Base-by-base conservation (phyloP, 2,113 vertebrate genomes). In the Tetrax tetrax region DNA sequence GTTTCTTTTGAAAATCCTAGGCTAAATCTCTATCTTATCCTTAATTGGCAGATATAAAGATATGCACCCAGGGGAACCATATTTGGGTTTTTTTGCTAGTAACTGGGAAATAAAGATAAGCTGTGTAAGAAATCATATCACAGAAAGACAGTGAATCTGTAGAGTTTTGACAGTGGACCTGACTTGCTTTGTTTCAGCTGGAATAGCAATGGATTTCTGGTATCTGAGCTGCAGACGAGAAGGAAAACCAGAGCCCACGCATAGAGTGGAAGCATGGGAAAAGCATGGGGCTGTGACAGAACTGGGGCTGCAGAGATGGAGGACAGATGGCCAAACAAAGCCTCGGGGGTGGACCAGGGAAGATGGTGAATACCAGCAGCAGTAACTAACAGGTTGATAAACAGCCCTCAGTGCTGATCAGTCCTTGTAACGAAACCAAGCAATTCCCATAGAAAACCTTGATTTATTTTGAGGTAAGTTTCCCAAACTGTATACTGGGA, bases 171-270 rank as follows among this genome's bases (percentile, higher is more conserved):
- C 70, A 48, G 38, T 29, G 53, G 33, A 43, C 75, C 37, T 56
- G 51, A 82, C 14, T 66, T 81, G 63, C 27, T 89, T 77, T 79
- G 29, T 64, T 93, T 69, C 70, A 93, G 23, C 20, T 25, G 25
- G 21, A 63, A 64, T 12, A 74, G 56, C 43, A 74, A 63, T 38
- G 19, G 33, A 41, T 83, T 82, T 96, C 1, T 60, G 68, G 28
- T 37, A 83, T 20, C 14, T 25, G n/a, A 33, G 51, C 38, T 51
- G 43, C 53, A 60, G 53, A 37, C 0, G 3, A 38, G 59, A 65
- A 0, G 3, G 50, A 61, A 16, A 60, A 33, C 0, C 1, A 28
- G 45, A 80, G 23, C 38, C 69, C 15, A 11, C 3, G 43, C 25
- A 51, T 0, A 4, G 29, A 81, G 28, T 21, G 19, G 43, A 71